Conservation (phyloP, 1,140 invertebrate species). For the Tetragnatha versicolor region DNA sequence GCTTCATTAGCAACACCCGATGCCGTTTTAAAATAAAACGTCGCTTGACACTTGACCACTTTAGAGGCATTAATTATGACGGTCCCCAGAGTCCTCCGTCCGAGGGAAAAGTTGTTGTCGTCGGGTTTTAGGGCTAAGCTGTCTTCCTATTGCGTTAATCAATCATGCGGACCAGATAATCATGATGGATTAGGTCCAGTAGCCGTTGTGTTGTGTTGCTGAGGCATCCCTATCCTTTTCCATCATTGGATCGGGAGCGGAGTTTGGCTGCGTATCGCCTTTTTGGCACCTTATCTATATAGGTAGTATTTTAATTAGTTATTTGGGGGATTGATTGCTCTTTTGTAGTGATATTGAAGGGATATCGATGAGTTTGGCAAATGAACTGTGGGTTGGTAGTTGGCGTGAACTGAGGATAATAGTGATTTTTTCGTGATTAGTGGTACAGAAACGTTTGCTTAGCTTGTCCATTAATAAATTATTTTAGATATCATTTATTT, state of each 20-base stretch:
- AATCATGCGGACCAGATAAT: conserved; percentile 55
- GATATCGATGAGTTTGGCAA: no score
- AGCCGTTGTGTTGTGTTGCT: conserved; percentile 36
- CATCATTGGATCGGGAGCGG: background rate
- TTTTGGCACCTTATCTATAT: no score
- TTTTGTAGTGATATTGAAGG: no score
- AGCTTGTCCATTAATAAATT: no score
- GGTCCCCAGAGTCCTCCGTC: background rate
- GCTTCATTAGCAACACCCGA: background rate
- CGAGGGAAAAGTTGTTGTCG: conserved; percentile 2
- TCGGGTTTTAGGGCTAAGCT: conserved; percentile 25
- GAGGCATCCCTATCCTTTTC: conserved; percentile 38
- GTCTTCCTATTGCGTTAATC: conserved; percentile 54
- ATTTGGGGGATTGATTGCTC: no score
- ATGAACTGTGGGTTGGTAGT: no score
- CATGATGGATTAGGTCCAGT: conserved; percentile 50
- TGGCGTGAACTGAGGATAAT: no score
- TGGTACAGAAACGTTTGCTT: no score
- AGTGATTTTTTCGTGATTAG: no score
- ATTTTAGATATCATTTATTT: no score
- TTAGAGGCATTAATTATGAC: conserved; percentile 47
- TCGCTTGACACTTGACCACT: conserved; percentile 50
- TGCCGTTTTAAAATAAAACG: conserved; percentile 44
- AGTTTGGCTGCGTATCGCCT: conserved; percentile 33
- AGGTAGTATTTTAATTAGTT: no score